phyloP scores from a whole-genome alignment of 1,140 invertebrate species.

The Theocolax elegans region DNA sequence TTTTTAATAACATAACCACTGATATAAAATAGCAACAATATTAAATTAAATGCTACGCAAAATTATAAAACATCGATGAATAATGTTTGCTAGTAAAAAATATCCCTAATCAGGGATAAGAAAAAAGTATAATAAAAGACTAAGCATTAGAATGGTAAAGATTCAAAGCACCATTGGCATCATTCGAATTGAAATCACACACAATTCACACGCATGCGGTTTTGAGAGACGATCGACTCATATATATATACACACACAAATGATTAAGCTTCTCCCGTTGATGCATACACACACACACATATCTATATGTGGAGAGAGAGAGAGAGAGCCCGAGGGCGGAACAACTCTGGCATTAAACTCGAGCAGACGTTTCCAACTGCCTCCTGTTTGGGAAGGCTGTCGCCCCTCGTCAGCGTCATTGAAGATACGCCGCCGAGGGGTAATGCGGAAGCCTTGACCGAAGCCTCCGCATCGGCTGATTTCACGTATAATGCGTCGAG shows the following conservation, averaged over 20 bases:
- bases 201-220: slow-evolving; percentile 28
- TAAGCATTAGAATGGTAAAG: no score
- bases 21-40: no score
- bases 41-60: no score
- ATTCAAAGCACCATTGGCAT: no score
- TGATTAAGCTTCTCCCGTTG: no score
- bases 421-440: slow-evolving; percentile 45
- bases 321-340: slow-evolving; percentile 33
- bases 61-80: no score
- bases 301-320: neutral
- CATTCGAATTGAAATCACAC: slow-evolving; percentile 16
- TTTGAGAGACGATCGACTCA: neutral
- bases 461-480: slow-evolving; percentile 37
- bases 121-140: no score
- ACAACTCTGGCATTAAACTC: slow-evolving; percentile 62
- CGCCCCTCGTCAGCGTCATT: slow-evolving; percentile 61
- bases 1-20: no score
- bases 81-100: no score
- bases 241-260: neutral
- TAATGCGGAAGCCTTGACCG: slow-evolving; percentile 58
- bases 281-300: neutral
- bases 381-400: slow-evolving; percentile 61
- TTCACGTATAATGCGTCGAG: neutral
- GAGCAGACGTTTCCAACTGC: slow-evolving; percentile 64
- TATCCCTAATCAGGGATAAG: no score